Evolutionary conservation across 2,888 invertebrate species (phyloP).

Genomic region (Lithophane semibrunnea): DNA sequence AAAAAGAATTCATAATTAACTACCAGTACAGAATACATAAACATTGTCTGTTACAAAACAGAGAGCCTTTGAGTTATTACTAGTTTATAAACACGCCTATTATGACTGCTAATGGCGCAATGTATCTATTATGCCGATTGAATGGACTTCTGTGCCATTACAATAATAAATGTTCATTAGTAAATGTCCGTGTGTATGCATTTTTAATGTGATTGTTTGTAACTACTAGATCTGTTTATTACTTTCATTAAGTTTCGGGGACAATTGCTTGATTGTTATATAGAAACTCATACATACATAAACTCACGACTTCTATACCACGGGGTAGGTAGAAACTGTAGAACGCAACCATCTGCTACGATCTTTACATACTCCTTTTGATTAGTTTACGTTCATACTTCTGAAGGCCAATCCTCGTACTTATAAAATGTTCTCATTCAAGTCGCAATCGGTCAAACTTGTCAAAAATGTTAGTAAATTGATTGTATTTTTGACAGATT

Average conservation of each 20-base stretch:
- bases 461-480: too few species aligned
- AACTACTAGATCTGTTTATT: background rate
- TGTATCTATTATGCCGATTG: constrained; percentile 49
- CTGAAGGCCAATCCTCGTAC: too few species aligned
- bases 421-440: too few species aligned
- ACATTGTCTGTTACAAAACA: constrained; percentile 6
- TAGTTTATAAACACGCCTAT: constrained; percentile 24
- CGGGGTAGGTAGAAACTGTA: too few species aligned
- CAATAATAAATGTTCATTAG: constrained; percentile 25
- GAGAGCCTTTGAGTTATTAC: constrained; percentile 3
- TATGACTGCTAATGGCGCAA: constrained; percentile 24
- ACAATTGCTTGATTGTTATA: too few species aligned
- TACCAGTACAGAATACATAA: background rate
- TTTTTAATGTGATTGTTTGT: constrained; percentile 25
- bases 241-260: background rate
- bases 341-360: too few species aligned
- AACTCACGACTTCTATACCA: too few species aligned
- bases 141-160: constrained; percentile 12
- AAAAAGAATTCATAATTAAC: background rate
- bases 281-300: too few species aligned
- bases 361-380: too few species aligned
- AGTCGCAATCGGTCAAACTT: too few species aligned
- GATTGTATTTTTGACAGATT: too few species aligned
- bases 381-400: too few species aligned
- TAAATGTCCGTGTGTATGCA: constrained; percentile 4